These are phyloP conservation scores for Salpingus planirostris DNA, from an alignment of 2,888 invertebrate species.

Conservation along the genomic window DNA sequence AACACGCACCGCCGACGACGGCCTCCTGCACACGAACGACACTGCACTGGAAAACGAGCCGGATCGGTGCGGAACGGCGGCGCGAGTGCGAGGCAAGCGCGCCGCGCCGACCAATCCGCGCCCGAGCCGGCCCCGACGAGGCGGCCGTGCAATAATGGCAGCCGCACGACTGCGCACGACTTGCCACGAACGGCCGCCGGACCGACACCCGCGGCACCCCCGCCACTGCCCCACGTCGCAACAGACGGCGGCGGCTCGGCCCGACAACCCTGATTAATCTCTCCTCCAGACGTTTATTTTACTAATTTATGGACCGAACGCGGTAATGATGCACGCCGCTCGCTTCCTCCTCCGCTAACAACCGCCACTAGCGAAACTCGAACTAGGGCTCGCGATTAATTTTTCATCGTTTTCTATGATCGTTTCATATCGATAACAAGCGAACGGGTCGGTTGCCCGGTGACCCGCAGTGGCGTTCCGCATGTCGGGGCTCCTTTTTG, in stretches of 20 bases:
- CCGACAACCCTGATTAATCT: slow-evolving; percentile 37
- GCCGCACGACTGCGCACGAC: slow-evolving; percentile 59
- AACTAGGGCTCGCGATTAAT: too few species aligned
- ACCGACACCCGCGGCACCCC: slow-evolving; percentile 19
- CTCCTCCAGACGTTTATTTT: slow-evolving; percentile 37
- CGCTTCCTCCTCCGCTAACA: background rate
- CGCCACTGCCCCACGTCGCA: slow-evolving; percentile 25
- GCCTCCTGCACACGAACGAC: too few species aligned
- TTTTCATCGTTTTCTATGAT: too few species aligned
- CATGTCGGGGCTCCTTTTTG: too few species aligned
- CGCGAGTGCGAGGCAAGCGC: slow-evolving; percentile 2
- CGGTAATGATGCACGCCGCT: slow-evolving; percentile 24
- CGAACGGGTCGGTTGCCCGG: too few species aligned
- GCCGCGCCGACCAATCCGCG: slow-evolving; percentile 2
- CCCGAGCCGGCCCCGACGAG: too few species aligned
- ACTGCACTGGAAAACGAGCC: slow-evolving; percentile 37
- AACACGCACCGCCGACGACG: too few species aligned
- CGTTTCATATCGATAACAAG: too few species aligned
- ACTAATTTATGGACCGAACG: slow-evolving; percentile 37
- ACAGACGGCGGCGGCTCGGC: too few species aligned
- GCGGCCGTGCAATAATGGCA: slow-evolving; percentile 45
- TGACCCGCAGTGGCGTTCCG: too few species aligned
- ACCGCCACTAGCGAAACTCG: background rate
- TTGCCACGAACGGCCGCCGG: slow-evolving; percentile 27
- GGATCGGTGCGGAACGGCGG: slow-evolving; percentile 13